A percentile compares a stretch with the other conserved stretches of the same genome.
Conservation (phyloP, 1,140 invertebrate species). For the Drosophila sp. region DNA sequence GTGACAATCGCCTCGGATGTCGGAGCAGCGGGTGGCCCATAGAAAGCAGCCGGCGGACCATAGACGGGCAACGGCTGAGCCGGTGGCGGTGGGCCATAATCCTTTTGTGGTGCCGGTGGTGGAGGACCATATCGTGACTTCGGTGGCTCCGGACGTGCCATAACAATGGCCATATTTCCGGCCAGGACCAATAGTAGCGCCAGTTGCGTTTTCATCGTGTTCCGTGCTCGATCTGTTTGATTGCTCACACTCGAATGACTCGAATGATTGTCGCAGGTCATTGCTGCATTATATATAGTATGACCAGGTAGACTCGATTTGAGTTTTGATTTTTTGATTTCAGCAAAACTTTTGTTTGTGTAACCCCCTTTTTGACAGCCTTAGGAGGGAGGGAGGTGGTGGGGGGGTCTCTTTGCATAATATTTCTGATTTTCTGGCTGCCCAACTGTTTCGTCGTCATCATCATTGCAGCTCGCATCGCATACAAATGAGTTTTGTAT, state of each 20-base stretch:
- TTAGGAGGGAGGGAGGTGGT: not conserved
- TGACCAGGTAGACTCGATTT: not conserved
- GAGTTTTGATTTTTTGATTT: conserved; percentile 24
- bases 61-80: conserved; percentile 73
- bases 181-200: conserved; percentile 53
- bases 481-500: conserved; percentile 67
- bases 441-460: conserved; percentile 40
- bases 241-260: conserved; percentile 64
- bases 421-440: conserved; percentile 67
- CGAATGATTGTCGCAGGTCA: conserved; percentile 53
- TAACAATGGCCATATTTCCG: conserved; percentile 59
- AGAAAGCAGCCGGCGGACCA: conserved; percentile 76
- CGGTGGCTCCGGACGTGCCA: conserved; percentile 79
- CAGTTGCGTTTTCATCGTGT: conserved; percentile 54
- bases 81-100: conserved; percentile 79
- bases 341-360: conserved; percentile 36
- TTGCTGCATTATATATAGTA: conserved; percentile 65
- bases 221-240: conserved; percentile 31
- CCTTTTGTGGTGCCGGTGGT: conserved; percentile 74
- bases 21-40: conserved; percentile 70
- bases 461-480: conserved; percentile 24
- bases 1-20: conserved; percentile 86
- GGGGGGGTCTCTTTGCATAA: conserved; percentile 65
- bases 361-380: conserved; percentile 37
- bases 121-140: conserved; percentile 70